Evolutionary conservation across 2,113 vertebrate species (phyloP), one percentile per base, ranked within the genome.

Genomic region (Lagopus muta): DNA sequence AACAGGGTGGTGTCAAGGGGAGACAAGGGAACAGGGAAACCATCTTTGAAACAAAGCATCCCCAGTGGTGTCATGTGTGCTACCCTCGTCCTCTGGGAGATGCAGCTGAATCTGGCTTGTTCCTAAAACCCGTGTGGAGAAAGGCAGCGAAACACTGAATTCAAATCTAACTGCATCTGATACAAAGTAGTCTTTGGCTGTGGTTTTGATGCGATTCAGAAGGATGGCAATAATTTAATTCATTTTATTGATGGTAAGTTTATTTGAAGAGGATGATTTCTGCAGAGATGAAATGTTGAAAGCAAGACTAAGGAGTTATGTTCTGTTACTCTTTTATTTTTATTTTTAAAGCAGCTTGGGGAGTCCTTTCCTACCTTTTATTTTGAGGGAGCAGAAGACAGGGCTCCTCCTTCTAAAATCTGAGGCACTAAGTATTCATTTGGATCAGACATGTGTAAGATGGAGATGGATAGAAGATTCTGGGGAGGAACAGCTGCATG

Each of bases 261-360:
- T 13, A 0, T 88, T 89, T 90, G 69, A 60, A 91, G 74, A 86
- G 45, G 72, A 71, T 61, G 57, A 65, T 81, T 38, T 28, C 28
- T 30, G 28, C 5, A 1, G 83, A 78, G 36, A 32, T 80, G 54
- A 88, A 85, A 85, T 45, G 20, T 11, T 45, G 62, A 66, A 91
- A 80, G 20, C 48, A 15, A 2, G 13, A 77, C 11, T 55, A n/a
- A 54, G 89, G 60, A 27, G 25, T 69, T 28, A 69, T 13, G 13
- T 55, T 6, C 36, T 61, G 36, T 0, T 0, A 0, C 54, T 24
- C 25, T 30, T 17, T 73, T 78, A 21, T 11, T 69, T 84, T 58
- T 25, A 25, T 52, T 52, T 52, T 28, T 30, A 28, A 54, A 76
- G 1, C 34, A 67, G 45, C 6, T 67, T 38, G 58, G 42, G 24